phyloP scores from a whole-genome alignment of 2,797 vertebrate genomes.

The Myotis daubentonii region DNA sequence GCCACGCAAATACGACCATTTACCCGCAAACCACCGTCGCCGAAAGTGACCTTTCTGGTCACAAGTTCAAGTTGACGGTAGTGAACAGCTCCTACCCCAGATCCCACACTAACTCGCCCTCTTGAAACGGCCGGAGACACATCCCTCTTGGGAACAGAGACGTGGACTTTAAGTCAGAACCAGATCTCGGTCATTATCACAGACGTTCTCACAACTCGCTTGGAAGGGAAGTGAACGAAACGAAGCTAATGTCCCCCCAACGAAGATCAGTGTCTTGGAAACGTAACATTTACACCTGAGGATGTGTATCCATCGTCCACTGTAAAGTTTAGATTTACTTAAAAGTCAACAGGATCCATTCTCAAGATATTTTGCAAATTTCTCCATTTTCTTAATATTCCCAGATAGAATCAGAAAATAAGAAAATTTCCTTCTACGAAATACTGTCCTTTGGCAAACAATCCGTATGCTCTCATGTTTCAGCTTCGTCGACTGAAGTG shows the following conservation, averaged over 20 bases:
- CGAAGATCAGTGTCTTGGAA: not conserved
- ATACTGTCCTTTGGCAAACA: not conserved
- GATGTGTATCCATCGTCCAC: not conserved
- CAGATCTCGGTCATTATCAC: not conserved
- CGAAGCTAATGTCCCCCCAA: not conserved
- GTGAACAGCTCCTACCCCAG: constrained; percentile 39
- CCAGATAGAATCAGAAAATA: not conserved
- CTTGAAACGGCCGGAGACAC: not conserved
- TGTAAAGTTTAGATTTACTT: constrained; percentile 42
- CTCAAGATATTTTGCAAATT: not conserved
- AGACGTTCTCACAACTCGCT: not conserved
- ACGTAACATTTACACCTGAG: not conserved
- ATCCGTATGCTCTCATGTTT: not conserved
- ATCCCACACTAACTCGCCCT: constrained; percentile 38
- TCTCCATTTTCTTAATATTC: not conserved
- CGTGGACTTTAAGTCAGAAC: not conserved
- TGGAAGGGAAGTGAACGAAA: not conserved
- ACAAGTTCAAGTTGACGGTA: constrained; percentile 38
- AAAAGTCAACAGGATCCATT: not conserved
- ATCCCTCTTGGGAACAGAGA: not conserved
- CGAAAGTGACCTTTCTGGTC: not conserved
- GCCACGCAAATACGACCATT: constrained; percentile 19
- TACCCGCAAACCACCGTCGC: constrained; percentile 41
- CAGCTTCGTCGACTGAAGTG: not conserved
- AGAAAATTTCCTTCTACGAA: not conserved